Evolutionary conservation across 2,888 invertebrate species (phyloP).

Genomic region (Luperina testacea): DNA sequence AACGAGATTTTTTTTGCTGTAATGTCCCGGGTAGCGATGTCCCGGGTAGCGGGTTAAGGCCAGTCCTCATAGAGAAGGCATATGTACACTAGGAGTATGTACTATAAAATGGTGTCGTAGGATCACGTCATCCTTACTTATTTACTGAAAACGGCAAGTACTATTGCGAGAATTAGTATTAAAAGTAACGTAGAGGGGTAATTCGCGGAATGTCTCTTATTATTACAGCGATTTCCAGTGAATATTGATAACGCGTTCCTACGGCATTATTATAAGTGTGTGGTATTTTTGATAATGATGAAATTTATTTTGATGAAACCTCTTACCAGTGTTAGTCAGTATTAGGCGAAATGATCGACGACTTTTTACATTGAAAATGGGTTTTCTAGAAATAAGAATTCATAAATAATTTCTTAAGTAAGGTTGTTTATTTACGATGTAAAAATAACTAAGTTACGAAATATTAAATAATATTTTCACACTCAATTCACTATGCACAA

Average conservation of each 20-base stretch:
- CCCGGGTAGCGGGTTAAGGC: no score
- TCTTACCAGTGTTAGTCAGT: slow-evolving; percentile 22
- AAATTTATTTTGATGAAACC: slow-evolving; percentile 10
- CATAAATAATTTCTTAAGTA: slow-evolving; percentile 44
- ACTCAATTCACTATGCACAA: slow-evolving; percentile 63
- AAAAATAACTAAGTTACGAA: slow-evolving; percentile 60
- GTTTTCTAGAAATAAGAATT: slow-evolving; percentile 56
- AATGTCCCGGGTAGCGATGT: not conserved
- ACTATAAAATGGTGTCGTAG: slow-evolving; percentile 2
- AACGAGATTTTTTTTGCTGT: not conserved
- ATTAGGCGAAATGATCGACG: slow-evolving; percentile 26
- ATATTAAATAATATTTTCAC: slow-evolving; percentile 64
- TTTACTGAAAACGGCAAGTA: slow-evolving; percentile 9
- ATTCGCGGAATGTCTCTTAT: not conserved
- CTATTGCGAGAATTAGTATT: not conserved
- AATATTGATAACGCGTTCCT: slow-evolving; percentile 16
- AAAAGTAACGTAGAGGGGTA: not conserved
- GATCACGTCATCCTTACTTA: slow-evolving; percentile 2
- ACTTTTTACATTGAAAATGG: slow-evolving; percentile 36
- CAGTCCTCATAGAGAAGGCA: not conserved
- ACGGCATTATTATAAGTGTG: not conserved
- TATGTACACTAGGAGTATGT: not conserved
- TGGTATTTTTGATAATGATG: slow-evolving; percentile 1
- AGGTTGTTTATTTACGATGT: slow-evolving; percentile 63
- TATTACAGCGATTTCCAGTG: not conserved